Evolutionary conservation across 2,888 invertebrate species (phyloP), one percentile per base, ranked within the genome.

Genomic region (Aleiodes testaceus): DNA sequence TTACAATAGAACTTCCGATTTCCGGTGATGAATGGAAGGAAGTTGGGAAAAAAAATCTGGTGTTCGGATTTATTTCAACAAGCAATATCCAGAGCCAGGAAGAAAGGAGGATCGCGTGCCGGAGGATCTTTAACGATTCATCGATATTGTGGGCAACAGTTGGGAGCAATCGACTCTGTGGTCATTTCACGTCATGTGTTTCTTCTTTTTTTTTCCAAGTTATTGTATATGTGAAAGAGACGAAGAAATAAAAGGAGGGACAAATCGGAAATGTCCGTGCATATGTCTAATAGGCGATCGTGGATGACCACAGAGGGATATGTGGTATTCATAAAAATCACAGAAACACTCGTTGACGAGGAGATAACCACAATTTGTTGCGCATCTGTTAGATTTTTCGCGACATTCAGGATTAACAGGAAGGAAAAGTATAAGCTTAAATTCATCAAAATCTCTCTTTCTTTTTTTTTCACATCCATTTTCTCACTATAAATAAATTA

Each of bases 111-210:
- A 72, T 72, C 64, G 72, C 72, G 72, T 72, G 72, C 53, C 50
- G 16, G 3, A 14, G 20, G 45, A 63, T 68, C 67, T 72, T 72
- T 68, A 72, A 72, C 53, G 67, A 72, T 72, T 72, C 72, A 72
- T 72, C 67, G 67, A 72, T 72, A 50, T 50, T 63, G 53, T 68
- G 53, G 65, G 72, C 75, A 78, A 78, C 81, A 80, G 82, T 82
- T 81, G 82, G 75, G 77, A 74, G 79, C 78, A 81, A 78, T 79
- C 78, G 80, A 72, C 67, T 74, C 77, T 84, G 84, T 77, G 84
- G 84, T 84, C 76, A 65, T 66, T 68, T 69, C 70, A 72, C 82
- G 83, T 79, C 84, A 85, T 83, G 79, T 85, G 84, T 79, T 79
- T 26, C 80, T 79, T 77, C 75, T 80, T 26, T 80, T 79, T 77